Evolutionary conservation across 2,113 vertebrate genomes (phyloP), one percentile per base, ranked within the genome.

Genomic region (Nestor notabilis): DNA sequence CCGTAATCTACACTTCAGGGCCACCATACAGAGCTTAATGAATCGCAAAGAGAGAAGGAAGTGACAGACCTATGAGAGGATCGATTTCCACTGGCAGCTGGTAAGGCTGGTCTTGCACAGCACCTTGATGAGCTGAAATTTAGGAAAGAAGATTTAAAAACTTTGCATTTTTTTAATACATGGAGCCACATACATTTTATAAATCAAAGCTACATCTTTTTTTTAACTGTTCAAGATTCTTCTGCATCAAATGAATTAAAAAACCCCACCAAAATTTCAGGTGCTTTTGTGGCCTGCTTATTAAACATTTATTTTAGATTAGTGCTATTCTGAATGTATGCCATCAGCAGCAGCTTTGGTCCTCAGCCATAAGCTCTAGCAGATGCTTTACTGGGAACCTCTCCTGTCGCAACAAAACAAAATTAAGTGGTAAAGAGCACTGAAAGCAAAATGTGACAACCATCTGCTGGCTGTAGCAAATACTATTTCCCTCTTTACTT

Each of bases 31-130:
- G 98, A 98, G 98, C 98, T 98, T 98, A 98, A 98, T 99, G 98
- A 98, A 98, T 98, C 98, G 97, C 98, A 97, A 96, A 98, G 98
- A 98, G 97, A 98, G 97, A 97, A 98, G 98, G 97, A 98, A 97
- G 99, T 98, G 99, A 98, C 98, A 99, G 98, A 99, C 99, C 99
- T 99, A 99, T 98, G 98, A 99, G 98, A 98, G 99, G 99, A 99
- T 99, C 99, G 96, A 99, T 99, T 98, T 99, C 99, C 98, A 99
- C 99, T 91, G 99, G 99, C 98, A 99, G 99, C 98, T 99, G 99
- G 99, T 99, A 99, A 98, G 99, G 99, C 98, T 99, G 99, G 98
- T 99, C 99, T 96, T 99, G 99, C 93, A 98, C 98, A 89, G 99
- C 98, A 98, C 98, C 98, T 98, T 99, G 99, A 98, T 99, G 99